Base-by-base conservation (phyloP, 2,797 vertebrate species). In the Euphonia xanthogaster region DNA sequence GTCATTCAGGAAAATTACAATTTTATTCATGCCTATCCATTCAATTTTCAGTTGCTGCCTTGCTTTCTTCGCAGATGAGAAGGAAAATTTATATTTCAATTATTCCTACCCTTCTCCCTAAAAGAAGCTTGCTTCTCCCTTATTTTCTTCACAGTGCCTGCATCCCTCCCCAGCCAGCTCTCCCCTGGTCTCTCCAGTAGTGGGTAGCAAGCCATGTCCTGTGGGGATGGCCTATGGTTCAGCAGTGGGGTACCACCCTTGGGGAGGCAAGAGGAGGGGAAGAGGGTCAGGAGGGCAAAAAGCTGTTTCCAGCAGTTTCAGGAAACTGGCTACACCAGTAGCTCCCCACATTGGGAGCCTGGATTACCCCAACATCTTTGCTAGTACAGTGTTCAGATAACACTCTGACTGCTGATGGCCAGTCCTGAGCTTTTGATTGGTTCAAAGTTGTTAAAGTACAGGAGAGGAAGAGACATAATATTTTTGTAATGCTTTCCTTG, bases 211-310 rank as follows among this genome's bases (percentile, higher is more conserved):
- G 7, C 19, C 1, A 1, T 12, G 28, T 28, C 3, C 0, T 19
- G 1, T 18, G 0, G 0, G 33, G 31, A 33, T 16, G 9, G 67
- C 9, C 1, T 0, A 4, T 0, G 3, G 25, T 27, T 39, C 42
- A 45, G 19, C 0, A 3, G 21, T 25, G 14, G 14, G 4, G 28
- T 27, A 57, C 22, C 21, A 21, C 45, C 19, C 1, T 1, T 6
- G 12, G 14, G 18, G 31, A 28, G 21, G 5, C 13, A 8, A 0
- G 1, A 82, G 74, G 39, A 45, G 10, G 39, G 18, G 6, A 87
- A n/a, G 63, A 72, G 15, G 28, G 35, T 48, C 39, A 58, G 33
- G 31, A 79, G 15, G 20, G 11, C 23, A 86, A 57, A 73, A 0
- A 63, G 39, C 4, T 31, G 7, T 27, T 90, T 67, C 48, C 40